Evolutionary conservation across 2,888 invertebrate genomes (phyloP), one percentile per base, ranked within the genome.

Genomic region (Rambutsinella grinnellia): DNA sequence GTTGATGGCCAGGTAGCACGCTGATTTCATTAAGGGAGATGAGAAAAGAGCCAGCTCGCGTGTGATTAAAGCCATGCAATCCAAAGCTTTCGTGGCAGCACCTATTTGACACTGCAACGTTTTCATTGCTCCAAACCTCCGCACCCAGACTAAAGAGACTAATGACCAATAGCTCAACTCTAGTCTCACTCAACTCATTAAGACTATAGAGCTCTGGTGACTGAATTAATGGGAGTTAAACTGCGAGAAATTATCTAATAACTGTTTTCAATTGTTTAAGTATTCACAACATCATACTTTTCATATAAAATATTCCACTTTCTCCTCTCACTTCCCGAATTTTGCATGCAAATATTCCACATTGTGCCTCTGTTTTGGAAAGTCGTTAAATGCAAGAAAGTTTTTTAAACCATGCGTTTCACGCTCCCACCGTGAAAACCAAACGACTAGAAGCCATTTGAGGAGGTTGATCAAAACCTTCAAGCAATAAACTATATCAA

Each of bases 1-100:
- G 71, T 54, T 70, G 71, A 77, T 67, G 65, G 67, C 70, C 46
- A 71, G 61, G 75, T 67, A 78, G 68, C 77, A 80, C 74, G 76
- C 79, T 83, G 81, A 83, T 83, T 83, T 83, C 78, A 83, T 83
- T 83, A 82, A 75, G 63, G 68, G 78, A 81, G 83, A 82, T 82
- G 81, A 79, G 77, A 82, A 82, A 80, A 81, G 81, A 81, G 78
- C 79, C 83, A 80, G 83, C 79, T 83, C 71, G 83, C 83, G 83
- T 83, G 83, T 81, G 81, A 81, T 71, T 79, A 62, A 49, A 62
- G 46, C 78, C 81, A 81, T 83, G 79, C 81, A 79, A 80, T 79
- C 82, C 70, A 78, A 78, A 75, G 79, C 81, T 83, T 79, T 78
- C 79, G 81, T 80, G 79, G 81, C 78, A 77, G 76, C 71, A 77